Evolutionary conservation across 2,888 invertebrate species (phyloP), one percentile per base, ranked within the genome.

Genomic region (Sarcophaga subvicina): DNA sequence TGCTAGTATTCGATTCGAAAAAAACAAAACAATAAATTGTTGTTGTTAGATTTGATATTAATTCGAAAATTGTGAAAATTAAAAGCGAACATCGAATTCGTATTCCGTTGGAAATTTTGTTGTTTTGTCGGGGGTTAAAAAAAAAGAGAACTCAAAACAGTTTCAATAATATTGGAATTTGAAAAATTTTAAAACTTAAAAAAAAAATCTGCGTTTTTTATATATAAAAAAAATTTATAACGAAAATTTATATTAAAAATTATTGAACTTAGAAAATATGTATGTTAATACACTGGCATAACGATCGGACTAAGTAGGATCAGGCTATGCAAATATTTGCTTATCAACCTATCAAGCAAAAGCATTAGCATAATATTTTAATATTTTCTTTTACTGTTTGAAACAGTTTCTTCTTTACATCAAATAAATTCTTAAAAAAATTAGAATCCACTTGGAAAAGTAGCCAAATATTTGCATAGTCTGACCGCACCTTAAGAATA

Each of bases 61-160:
- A 71, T 82, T 71, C 45, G 20, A 75, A 69, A 73, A 37, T 37
- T 37, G 37, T 37, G 37, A 37, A 37, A 37, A 37, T 37, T 37
- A 37, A 37, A 37, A 37, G 37, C 37, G 8, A 37, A 37, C 37
- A 37, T 37, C 37, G 37, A 37, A 37, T 37, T 37, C 10, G 37
- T 37, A 37, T 37, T 62, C 62, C 27, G 11, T 17, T 63, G 47
- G 67, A 60, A 66, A 77, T 64, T 81, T 75, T 82, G 86, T 88
- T 86, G 88, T 88, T 88, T 88, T 37, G 83, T 86, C 88, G 88
- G 88, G 88, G 88, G 86, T 85, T 78, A 37, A 49, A 71, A 22
- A 22, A 63, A 45, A 67, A 45, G n/a, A 62, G 71, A 70, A 73
- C 60, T 60, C 12, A 37, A 37, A 37, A 60, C 11, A 17, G 27